Base-by-base conservation (phyloP, 2,113 vertebrate species). In the Fregata magnificens region DNA sequence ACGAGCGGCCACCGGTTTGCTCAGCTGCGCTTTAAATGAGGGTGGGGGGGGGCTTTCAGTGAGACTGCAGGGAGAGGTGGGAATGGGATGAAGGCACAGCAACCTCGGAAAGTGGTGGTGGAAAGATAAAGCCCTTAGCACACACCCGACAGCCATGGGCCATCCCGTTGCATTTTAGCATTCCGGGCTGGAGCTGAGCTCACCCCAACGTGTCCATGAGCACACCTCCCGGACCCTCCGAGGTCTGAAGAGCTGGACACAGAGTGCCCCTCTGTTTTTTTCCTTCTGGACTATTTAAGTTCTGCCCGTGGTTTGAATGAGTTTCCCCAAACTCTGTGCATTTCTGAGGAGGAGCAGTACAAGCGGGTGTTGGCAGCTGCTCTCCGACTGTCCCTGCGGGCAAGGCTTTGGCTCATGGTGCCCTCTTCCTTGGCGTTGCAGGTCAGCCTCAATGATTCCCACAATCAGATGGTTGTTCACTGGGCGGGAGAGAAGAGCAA, bases 391-490 rank as follows among this genome's bases (percentile, higher is more conserved):
- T 34, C 42, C 45, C 59, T 26, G 29, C 3, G 10, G 14, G 4
- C 3, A 5, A 50, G 28, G 34, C 69, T 45, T 44, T 36, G 49
- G 18, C 78, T 89, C 61, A 90, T 14, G 28, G 16, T 59, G 17
- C 80, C 42, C 90, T 90, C 83, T 76, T 7, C 88, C 34, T 88
- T 26, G 91, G 71, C 5, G 0, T 96, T 97, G 56, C 98, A 99
- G 99, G 99, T 99, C 83, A 99, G 98, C 97, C 98, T 99, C 96
- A 99, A 99, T 3, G 99, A 99, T 94, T 99, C 99, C 55, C 99
- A 99, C 96, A 99, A 99, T 95, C 99, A 99, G 98, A 99, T 99
- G 99, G 99, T 99, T 6, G 99, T 99, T 49, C 99, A 99, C 97
- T 99, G 99, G 99, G 99, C 99, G 0, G 99, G 99, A 82, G 99